Evolutionary conservation across 2,113 vertebrate genomes (phyloP), one percentile per base, ranked within the genome.

Genomic region (Bagarius yarrelli): DNA sequence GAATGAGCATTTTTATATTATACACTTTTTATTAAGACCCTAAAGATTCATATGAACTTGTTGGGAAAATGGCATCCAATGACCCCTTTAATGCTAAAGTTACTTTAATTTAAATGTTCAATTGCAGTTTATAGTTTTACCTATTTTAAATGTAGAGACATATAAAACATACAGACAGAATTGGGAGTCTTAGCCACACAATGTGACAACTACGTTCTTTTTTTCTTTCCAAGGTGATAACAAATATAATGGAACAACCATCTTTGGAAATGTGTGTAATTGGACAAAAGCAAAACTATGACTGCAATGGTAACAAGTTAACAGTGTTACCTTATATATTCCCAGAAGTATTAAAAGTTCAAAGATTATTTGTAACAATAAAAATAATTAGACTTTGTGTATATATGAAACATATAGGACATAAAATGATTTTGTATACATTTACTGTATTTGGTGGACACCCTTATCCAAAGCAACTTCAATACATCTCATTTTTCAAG

Each of bases 201-300:
- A 32, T 50, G 59, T 34, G 61, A 56, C 30, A 70, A 59, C 53
- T 79, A 67, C 44, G 64, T 67, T 66, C 19, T 67, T 23, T n/a
- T 40, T 40, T 44, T n/a, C 4, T 44, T 67, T 44, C 21, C 12
- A 4, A 67, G n/a, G 64, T n/a, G 12, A 40, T 44, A 40, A n/a
- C 34, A 5, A 67, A 67, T 21, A 67, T 5, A 13, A 4, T 66
- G 32, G 8, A 64, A 21, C 18, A 34, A 36, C 61, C 18, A 64
- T 15, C 19, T 40, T 50, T 66, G 61, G 19, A 19, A 34, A 1
- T 4, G 59, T 61, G 14, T 34, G 61, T 64, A 60, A 25, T 16
- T 61, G 27, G 14, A 8, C 61, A 34, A 64, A 32, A 64, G 30
- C 30, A 34, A 64, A 64, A 34, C 8, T 63, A 63, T 8, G 30